A percentile compares a stretch with the other conserved stretches of the same genome.
Evolutionary conservation across 2,113 vertebrate genomes (phyloP).

Genomic region (Chamaea fasciata): DNA sequence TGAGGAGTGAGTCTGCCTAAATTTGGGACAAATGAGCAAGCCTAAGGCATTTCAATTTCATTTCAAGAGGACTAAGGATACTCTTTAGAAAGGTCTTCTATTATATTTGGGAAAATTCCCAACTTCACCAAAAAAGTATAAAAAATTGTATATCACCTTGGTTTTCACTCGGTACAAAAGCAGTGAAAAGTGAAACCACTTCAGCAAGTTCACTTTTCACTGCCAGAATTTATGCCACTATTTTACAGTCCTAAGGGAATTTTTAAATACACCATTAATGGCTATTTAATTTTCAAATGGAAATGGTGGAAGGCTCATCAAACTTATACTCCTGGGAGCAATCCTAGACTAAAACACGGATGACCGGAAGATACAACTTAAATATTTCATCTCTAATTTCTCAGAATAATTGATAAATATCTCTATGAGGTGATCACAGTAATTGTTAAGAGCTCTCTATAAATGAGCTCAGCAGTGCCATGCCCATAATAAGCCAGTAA

Average conservation of each 20-base stretch:
- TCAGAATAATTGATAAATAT: not conserved
- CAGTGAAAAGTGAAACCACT: not conserved
- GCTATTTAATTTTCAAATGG: not conserved
- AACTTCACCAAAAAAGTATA: not conserved
- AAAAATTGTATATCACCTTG: not conserved
- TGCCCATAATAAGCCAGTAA: not conserved
- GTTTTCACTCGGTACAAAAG: not conserved
- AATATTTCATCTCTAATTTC: not conserved
- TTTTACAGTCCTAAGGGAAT: not conserved
- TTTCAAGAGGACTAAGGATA: not conserved
- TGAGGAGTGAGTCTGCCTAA: not conserved
- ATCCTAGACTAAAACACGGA: not conserved
- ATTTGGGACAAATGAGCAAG: not conserved
- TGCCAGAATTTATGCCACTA: not conserved
- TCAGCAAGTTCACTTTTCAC: not conserved
- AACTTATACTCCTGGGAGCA: not conserved
- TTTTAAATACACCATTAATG: not conserved
- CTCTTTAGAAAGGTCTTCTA: not conserved
- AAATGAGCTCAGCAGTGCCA: not conserved
- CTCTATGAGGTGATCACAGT: not conserved
- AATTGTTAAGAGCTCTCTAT: not conserved
- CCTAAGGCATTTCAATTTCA: not conserved
- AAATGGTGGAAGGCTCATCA: not conserved
- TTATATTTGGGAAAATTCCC: not conserved
- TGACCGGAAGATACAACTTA: not conserved